phyloP scores from a whole-genome alignment of 2,113 vertebrate genomes.

The Pithys albifrons region DNA sequence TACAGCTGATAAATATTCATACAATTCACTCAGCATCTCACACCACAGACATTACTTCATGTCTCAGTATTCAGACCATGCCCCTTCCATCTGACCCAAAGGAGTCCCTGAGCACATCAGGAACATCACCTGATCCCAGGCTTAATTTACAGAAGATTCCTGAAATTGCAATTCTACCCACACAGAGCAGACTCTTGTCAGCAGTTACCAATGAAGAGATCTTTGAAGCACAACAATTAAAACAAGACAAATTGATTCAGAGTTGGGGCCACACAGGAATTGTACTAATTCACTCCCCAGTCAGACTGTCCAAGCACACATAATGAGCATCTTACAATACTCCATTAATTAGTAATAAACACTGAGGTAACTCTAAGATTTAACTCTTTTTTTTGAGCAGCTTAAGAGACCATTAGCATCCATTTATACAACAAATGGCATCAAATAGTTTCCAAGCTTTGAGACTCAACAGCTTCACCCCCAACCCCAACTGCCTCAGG shows the following conservation, averaged over 20 bases:
- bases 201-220: not conserved
- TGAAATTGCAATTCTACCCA: not conserved
- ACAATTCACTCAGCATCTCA: not conserved
- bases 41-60: not conserved
- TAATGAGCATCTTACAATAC: not conserved
- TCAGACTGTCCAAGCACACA: not conserved
- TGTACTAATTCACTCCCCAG: not conserved
- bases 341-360: constrained; percentile 3
- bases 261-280: not conserved
- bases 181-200: not conserved
- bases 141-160: not conserved
- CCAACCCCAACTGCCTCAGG: not conserved
- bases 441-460: not conserved
- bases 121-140: not conserved
- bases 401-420: not conserved
- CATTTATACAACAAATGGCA: not conserved
- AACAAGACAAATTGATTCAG: not conserved
- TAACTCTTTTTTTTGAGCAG: not conserved
- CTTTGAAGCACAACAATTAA: not conserved
- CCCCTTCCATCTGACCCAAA: not conserved
- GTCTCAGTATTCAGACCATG: not conserved
- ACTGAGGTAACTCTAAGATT: not conserved
- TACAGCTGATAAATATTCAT: not conserved
- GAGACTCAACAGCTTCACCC: not conserved
- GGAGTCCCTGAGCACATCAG: not conserved